These are phyloP conservation scores for Menura novaehollandiae DNA, from an alignment of 2,113 vertebrate species.

Conservation along the genomic window DNA sequence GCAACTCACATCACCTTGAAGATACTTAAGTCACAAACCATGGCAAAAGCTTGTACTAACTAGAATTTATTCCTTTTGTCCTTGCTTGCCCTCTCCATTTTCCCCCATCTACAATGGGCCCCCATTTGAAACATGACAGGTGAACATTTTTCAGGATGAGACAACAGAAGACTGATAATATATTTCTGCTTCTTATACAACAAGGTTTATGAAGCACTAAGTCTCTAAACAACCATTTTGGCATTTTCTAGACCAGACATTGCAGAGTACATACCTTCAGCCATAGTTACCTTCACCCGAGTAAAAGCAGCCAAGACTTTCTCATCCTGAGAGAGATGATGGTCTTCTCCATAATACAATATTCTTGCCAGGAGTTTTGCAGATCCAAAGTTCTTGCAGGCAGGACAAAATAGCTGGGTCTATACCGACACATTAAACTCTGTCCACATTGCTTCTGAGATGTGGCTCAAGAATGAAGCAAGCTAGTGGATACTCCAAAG, in stretches of 20 bases:
- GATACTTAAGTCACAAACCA: not conserved
- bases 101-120: not conserved
- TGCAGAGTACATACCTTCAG: not conserved
- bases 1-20: not conserved
- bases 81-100: not conserved
- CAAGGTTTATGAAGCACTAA: not conserved
- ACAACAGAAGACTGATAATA: not conserved
- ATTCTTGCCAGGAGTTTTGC: not conserved
- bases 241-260: not conserved
- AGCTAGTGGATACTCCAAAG: not conserved
- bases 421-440: not conserved
- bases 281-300: not conserved
- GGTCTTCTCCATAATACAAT: not conserved
- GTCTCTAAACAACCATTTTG: not conserved
- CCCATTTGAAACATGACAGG: not conserved
- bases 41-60: not conserved
- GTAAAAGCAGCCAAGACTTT: not conserved
- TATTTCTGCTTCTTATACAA: not conserved
- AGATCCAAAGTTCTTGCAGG: not conserved
- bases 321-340: not conserved
- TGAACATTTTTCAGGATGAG: not conserved
- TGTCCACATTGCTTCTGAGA: not conserved
- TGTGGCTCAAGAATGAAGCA: not conserved
- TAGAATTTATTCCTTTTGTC: not conserved
- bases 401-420: not conserved